Conservation (phyloP, 2,113 vertebrate species). For the Lampris incognitus region DNA sequence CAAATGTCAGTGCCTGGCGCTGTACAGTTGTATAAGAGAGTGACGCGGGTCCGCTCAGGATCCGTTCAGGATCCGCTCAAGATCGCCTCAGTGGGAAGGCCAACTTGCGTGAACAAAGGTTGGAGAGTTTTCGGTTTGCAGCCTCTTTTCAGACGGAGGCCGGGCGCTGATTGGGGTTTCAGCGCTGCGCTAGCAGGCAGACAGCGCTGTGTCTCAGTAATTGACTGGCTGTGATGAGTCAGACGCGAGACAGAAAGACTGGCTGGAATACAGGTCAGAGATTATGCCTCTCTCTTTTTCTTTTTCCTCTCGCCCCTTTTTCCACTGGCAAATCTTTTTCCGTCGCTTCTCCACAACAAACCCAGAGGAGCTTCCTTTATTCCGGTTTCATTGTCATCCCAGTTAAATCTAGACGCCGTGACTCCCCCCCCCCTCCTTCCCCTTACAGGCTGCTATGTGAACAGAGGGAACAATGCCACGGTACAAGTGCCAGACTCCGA, state of each 20-base stretch:
- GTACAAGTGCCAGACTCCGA: neutral
- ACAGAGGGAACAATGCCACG: neutral
- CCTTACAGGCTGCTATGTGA: slow-evolving; percentile 1
- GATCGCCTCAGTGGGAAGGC: slow-evolving; percentile 39
- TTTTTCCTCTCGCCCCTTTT: slow-evolving; percentile 9
- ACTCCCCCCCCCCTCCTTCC: slow-evolving; percentile 19
- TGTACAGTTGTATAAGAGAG: neutral
- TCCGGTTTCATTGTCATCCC: neutral
- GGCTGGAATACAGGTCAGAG: slow-evolving; percentile 65
- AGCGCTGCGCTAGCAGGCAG: slow-evolving; percentile 41
- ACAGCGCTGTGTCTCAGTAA: slow-evolving; percentile 56
- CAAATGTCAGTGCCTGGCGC: neutral
- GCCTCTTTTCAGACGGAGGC: slow-evolving; percentile 44
- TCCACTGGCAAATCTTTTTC: slow-evolving; percentile 25
- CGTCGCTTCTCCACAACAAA: slow-evolving; percentile 1
- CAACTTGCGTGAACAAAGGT: slow-evolving; percentile 55
- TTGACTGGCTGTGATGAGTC: slow-evolving; percentile 70
- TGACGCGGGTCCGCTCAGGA: no score
- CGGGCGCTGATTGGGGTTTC: slow-evolving; percentile 35
- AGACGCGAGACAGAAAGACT: slow-evolving; percentile 43
- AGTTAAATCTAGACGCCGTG: neutral
- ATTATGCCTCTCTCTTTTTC: slow-evolving; percentile 36
- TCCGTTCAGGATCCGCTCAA: no score
- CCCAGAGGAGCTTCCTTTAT: slow-evolving; percentile 7
- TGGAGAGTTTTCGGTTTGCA: slow-evolving; percentile 32